Evolutionary conservation across 2,113 vertebrate species (phyloP).

Genomic region (Phocoena phocoena): DNA sequence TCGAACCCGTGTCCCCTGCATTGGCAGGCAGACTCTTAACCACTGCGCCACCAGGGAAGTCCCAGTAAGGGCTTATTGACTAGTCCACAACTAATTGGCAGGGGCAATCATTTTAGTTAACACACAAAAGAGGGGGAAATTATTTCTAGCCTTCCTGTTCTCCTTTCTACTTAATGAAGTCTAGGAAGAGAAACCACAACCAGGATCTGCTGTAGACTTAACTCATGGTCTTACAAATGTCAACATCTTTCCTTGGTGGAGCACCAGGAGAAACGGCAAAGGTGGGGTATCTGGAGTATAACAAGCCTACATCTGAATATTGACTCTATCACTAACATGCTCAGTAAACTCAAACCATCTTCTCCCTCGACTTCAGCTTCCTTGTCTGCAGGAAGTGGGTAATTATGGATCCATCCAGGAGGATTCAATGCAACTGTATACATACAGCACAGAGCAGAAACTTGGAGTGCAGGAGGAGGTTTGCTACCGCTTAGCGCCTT

Average conservation of each 20-base stretch:
- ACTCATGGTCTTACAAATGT: not conserved
- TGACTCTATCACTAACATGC: not conserved
- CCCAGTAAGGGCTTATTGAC: not conserved
- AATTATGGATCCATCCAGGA: not conserved
- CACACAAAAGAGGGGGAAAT: not conserved
- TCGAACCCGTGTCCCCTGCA: too few relatives aligned
- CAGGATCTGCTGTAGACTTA: not conserved
- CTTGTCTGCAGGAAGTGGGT: not conserved
- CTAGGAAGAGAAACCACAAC: not conserved
- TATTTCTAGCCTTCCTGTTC: not conserved
- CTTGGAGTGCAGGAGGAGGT: not conserved
- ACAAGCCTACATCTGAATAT: not conserved
- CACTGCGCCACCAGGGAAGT: too few relatives aligned
- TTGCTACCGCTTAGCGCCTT: not conserved
- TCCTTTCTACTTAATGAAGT: slow-evolving; percentile 2
- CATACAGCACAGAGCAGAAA: not conserved
- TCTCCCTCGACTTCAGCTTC: not conserved
- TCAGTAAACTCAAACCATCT: not conserved
- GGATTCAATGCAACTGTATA: not conserved
- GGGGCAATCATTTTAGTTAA: not conserved
- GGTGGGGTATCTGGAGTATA: not conserved
- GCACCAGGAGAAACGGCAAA: not conserved
- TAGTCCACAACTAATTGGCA: not conserved
- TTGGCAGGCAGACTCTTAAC: too few relatives aligned
- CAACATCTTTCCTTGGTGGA: not conserved